Base-by-base conservation (phyloP, 37 sponge, comb jelly and placozoan species). In the Crambe crambe region DNA sequence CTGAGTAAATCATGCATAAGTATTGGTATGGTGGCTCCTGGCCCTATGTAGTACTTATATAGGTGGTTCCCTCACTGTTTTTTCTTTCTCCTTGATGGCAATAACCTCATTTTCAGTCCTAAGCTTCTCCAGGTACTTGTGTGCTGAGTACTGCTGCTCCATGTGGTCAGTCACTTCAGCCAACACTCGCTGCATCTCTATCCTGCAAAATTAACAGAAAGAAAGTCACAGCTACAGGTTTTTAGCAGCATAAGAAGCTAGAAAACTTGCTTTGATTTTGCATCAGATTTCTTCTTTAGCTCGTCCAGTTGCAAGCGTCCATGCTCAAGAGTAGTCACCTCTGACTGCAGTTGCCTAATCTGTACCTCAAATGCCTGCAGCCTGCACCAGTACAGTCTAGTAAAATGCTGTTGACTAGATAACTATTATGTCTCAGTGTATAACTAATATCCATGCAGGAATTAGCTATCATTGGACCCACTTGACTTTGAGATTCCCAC, bases 121-220 rank as follows among this genome's bases (percentile, higher is more conserved):
- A 42, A 91, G 83, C 54, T 86, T 86, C 61, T 91, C 83, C 68
- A 91, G 59, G 75, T 78, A 77, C 37, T 75, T 70, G 62, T 85
- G 91, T 18, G 83, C 77, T 18, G 71, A 22, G 60, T 82, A 72
- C 74, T 91, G 91, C 69, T 91, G 87, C 41, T 86, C 87, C 83
- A 91, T 77, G 72, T 91, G 91, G 0, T 78, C 76, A 32, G 87
- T 86, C n/a, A 91, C 78, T 38, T 91, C 87, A 36, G 58, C 62
- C 3, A 86, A 54, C n/a, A 91, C 64, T 5, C 59, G 66, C 64
- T 86, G 74, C 83, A 91, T 67, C 42, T 91, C 91, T 20, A 82
- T 73, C 69, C 91, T 91, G 61, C 2, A 68, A 32, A 37, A 61
- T 25, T 2, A n/a, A 43, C 31, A 38, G 38, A 20, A 26, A 2